A percentile compares a stretch with the other conserved stretches of the same genome.
These are phyloP conservation scores for Zosterops hypoxanthus DNA, from an alignment of 2,113 vertebrate species.

Conservation along the genomic window DNA sequence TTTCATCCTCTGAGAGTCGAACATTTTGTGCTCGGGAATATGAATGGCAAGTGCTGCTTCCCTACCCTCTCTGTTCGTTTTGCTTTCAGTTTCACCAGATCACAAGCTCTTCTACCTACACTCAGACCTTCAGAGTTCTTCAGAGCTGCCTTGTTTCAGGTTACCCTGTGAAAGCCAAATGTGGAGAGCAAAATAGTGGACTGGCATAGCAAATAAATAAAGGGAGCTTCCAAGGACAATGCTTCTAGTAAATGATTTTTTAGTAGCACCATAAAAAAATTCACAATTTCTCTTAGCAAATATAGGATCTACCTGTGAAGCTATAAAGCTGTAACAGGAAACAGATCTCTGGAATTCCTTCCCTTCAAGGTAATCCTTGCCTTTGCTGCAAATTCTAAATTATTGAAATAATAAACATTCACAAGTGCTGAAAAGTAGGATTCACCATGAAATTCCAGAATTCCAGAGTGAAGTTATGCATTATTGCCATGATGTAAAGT, in stretches of 20 bases:
- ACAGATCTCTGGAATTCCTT: not conserved
- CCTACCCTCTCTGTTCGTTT: not conserved
- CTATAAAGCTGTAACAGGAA: not conserved
- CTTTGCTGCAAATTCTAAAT: not conserved
- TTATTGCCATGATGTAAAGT: not conserved
- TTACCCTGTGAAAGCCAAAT: not conserved
- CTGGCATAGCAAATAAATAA: not conserved
- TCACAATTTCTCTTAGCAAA: not conserved
- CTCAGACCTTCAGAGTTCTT: not conserved
- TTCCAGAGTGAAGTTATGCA: not conserved
- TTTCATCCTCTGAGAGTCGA: not conserved
- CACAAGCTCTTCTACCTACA: not conserved
- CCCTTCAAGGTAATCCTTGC: not conserved
- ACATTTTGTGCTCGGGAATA: slow-evolving; percentile 17
- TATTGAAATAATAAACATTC: not conserved
- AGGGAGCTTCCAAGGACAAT: not conserved
- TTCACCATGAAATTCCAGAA: not conserved
- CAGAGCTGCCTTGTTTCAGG: not conserved
- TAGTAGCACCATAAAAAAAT: not conserved
- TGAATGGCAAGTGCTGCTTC: not conserved
- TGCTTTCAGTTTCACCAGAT: not conserved
- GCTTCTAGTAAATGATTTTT: not conserved
- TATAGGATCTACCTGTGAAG: not conserved
- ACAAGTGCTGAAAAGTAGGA: not conserved
- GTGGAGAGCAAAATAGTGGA: not conserved